A percentile compares a stretch with the other conserved stretches of the same genome.
Evolutionary conservation across 2,797 vertebrate species (phyloP).

Genomic region (Enteromius fasciolatus): DNA sequence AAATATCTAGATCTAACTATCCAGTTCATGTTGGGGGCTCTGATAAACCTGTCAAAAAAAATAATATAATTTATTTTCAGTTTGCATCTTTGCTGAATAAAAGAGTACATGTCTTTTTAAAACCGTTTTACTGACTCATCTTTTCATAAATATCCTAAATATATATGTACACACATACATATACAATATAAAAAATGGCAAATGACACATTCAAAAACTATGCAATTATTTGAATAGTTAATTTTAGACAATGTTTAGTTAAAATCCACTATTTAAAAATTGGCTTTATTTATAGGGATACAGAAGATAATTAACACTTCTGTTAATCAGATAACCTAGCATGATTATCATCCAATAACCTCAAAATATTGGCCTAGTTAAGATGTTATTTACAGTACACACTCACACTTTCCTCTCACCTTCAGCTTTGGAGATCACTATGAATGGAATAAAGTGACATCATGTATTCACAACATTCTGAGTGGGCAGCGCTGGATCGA

Average conservation of each 20-base stretch:
- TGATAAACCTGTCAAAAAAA: no score
- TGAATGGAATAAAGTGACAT: constrained; percentile 98
- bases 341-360: background rate
- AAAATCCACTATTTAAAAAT: background rate
- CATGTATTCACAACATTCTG: constrained; percentile 97
- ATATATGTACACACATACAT: background rate
- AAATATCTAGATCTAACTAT: background rate
- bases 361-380: background rate
- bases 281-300: background rate
- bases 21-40: no score
- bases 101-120: background rate
- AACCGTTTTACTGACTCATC: background rate
- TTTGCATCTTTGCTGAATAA: background rate
- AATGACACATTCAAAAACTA: background rate
- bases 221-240: background rate
- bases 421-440: constrained; percentile 91
- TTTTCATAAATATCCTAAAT: background rate
- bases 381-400: background rate
- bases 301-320: background rate
- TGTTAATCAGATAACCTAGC: background rate
- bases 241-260: background rate
- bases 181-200: background rate
- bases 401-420: background rate
- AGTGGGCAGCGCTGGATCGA: constrained; percentile 98
- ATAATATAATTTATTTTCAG: background rate